A percentile compares a stretch with the other conserved stretches of the same genome.
Conservation (phyloP, 2,797 vertebrate genomes). For the Emys orbicularis region DNA sequence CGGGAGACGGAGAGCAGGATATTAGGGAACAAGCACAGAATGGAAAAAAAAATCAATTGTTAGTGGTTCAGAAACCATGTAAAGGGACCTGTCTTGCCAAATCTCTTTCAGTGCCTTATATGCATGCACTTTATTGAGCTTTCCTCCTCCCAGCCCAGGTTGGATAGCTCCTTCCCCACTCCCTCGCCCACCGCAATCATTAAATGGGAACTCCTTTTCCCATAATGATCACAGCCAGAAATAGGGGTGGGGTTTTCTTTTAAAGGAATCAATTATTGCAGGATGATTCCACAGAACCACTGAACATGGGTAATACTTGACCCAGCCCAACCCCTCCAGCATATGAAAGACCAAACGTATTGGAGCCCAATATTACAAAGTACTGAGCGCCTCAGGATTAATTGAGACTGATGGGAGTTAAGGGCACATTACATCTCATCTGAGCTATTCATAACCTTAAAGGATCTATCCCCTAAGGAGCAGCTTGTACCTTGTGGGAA, state of each 20-base stretch:
- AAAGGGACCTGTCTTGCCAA: not conserved
- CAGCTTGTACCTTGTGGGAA: accelerated
- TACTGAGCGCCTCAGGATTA: not conserved
- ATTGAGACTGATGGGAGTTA: not conserved
- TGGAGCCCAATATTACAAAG: not conserved
- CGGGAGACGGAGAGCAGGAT: constrained; percentile 59
- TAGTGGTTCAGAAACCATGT: constrained; percentile 30
- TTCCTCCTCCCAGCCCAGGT: not conserved
- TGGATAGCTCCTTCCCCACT: not conserved
- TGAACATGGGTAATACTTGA: not conserved
- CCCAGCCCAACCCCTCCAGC: not conserved
- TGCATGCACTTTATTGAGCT: not conserved
- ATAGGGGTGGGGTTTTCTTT: not conserved
- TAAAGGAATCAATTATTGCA: not conserved
- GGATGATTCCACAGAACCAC: not conserved
- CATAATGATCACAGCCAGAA: not conserved
- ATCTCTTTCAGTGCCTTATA: not conserved
- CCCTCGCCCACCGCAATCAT: not conserved
- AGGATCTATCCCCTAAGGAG: not conserved
- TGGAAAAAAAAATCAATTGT: constrained; percentile 4
- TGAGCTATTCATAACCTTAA: not conserved
- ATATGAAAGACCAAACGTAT: not conserved
- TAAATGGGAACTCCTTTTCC: not conserved
- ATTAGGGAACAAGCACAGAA: constrained; percentile 61
- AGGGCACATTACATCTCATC: not conserved